Conservation (phyloP, 2,888 invertebrate species). For the Oxytorus armatus region DNA sequence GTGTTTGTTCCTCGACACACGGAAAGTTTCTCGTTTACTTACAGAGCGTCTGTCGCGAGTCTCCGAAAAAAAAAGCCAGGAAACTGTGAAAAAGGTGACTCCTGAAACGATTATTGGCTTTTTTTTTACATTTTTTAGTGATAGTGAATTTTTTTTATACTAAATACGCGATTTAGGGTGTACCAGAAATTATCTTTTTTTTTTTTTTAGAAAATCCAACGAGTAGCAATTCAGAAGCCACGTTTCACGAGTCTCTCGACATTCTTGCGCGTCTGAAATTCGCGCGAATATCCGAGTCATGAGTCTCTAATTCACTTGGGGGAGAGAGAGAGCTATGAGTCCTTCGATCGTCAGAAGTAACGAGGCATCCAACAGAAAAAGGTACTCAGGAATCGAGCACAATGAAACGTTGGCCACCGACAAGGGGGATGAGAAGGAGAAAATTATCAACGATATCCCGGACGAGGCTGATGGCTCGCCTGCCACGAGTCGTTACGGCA, state of each 20-base stretch:
- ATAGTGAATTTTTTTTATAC: background rate
- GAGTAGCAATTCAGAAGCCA: conserved; percentile 14
- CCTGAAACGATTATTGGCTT: conserved; percentile 65
- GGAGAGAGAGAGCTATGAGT: conserved; percentile 50
- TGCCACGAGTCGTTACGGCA: conserved; percentile 87
- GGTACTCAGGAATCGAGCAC: background rate
- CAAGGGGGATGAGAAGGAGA: conserved; percentile 8
- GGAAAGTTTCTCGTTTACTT: conserved; percentile 29
- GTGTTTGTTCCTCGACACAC: conserved; percentile 35
- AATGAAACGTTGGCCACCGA: background rate
- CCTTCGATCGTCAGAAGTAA: conserved; percentile 25
- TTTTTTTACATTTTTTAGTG: background rate
- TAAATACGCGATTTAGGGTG: too few relatives aligned
- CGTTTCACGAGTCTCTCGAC: conserved; percentile 32
- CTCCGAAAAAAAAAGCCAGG: conserved; percentile 61
- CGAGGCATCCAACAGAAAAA: conserved; percentile 27
- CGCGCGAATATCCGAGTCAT: conserved; percentile 15
- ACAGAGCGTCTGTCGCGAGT: conserved; percentile 33
- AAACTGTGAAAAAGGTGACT: too few relatives aligned
- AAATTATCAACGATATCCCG: background rate
- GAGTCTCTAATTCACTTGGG: conserved; percentile 23
- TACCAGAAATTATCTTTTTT: background rate
- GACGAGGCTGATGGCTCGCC: conserved; percentile 34
- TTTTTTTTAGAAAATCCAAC: background rate
- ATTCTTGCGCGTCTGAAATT: conserved; percentile 20